Conservation (phyloP, 2,113 vertebrate genomes). For the Alethe castanea region DNA sequence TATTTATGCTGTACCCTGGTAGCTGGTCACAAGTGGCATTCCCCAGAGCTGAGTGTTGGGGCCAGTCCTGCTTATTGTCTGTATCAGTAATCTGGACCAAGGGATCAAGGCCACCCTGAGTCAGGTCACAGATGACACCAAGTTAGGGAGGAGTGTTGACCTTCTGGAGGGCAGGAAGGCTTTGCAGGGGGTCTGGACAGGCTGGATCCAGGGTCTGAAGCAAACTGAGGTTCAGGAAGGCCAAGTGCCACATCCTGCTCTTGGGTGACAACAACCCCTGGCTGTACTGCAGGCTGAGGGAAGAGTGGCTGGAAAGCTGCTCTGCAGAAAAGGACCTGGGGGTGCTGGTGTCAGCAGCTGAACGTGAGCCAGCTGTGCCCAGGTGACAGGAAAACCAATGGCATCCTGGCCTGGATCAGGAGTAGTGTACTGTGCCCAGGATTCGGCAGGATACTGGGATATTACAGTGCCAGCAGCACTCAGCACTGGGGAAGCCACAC, state of each 20-base stretch:
- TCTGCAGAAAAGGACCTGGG: not conserved
- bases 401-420: not conserved
- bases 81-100: not conserved
- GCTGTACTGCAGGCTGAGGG: not conserved
- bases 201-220: not conserved
- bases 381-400: not conserved
- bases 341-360: not conserved
- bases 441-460: not conserved
- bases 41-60: not conserved
- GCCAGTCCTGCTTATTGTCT: not conserved
- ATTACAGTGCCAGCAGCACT: not conserved
- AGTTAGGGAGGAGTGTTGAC: not conserved
- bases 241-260: not conserved
- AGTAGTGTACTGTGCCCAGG: not conserved
- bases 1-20: not conserved
- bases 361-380: not conserved
- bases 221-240: not conserved
- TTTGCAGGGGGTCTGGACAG: not conserved
- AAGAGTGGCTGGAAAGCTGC: not conserved
- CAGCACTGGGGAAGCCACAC: not conserved
- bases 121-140: not conserved
- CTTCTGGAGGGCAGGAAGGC: not conserved
- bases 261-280: not conserved
- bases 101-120: not conserved
- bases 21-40: fast-evolving